These are phyloP conservation scores for Hipposideros larvatus DNA, from an alignment of 2,797 vertebrate genomes.

Conservation along the genomic window DNA sequence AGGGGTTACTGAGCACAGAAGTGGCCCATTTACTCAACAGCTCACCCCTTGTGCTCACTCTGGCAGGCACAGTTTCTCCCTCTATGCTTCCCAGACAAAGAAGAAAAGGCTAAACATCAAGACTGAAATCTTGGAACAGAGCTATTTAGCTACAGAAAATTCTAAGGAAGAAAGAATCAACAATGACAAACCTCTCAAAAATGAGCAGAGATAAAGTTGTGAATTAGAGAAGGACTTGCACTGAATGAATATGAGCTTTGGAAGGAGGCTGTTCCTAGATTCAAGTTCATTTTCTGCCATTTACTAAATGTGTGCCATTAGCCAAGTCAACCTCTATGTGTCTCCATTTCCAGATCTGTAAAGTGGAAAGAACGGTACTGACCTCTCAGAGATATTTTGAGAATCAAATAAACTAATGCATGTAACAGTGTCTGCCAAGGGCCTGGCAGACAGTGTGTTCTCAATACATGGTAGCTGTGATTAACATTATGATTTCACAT, in stretches of 20 bases:
- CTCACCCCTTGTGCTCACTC: not conserved
- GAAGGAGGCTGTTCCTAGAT: not conserved
- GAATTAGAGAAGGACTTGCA: not conserved
- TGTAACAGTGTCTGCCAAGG: not conserved
- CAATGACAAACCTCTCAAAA: not conserved
- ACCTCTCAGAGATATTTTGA: not conserved
- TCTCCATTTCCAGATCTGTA: not conserved
- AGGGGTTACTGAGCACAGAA: not conserved
- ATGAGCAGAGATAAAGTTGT: not conserved
- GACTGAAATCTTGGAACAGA: not conserved
- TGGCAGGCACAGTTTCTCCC: not conserved
- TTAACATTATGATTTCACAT: not conserved
- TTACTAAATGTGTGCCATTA: not conserved
- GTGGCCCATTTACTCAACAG: not conserved
- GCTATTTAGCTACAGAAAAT: not conserved
- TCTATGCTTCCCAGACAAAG: not conserved
- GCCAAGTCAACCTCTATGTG: not conserved
- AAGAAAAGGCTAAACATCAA: not conserved
- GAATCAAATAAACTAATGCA: slow-evolving; percentile 25
- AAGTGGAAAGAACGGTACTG: not conserved
- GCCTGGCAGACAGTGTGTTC: not conserved
- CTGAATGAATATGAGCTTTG: not conserved
- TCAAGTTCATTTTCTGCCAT: not conserved
- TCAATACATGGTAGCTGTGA: not conserved
- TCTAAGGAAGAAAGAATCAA: not conserved